These are phyloP conservation scores for Diarsia mendica DNA, from an alignment of 2,888 invertebrate species.

Conservation along the genomic window DNA sequence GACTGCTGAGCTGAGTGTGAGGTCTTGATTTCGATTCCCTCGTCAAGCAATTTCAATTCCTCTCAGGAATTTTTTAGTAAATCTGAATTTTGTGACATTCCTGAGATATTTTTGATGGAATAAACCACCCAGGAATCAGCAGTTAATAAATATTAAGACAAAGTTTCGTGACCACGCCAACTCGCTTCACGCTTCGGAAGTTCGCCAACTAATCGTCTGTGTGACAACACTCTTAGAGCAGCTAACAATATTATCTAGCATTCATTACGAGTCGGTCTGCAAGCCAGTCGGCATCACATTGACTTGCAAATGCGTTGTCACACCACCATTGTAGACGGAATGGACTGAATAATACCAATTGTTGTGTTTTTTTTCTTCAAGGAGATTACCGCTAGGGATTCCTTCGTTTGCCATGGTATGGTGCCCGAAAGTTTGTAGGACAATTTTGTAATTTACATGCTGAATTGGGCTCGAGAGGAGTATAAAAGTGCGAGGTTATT, in stretches of 20 bases:
- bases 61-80: too few relatives aligned
- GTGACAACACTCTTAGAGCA: conserved; percentile 22
- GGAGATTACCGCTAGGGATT: conserved; percentile 41
- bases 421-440: conserved; percentile 29
- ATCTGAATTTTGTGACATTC: too few relatives aligned
- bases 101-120: too few relatives aligned
- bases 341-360: conserved; percentile 50
- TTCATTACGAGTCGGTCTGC: conserved; percentile 52
- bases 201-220: background rate
- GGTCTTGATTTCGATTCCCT: too few relatives aligned
- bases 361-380: conserved; percentile 30
- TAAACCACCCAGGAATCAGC: too few relatives aligned
- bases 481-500: conserved; percentile 17
- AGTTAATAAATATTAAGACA: too few relatives aligned
- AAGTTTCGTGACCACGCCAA: too few relatives aligned
- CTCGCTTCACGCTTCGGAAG: background rate
- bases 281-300: conserved; percentile 53
- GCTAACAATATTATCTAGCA: conserved; percentile 59
- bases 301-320: conserved; percentile 66
- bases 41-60: too few relatives aligned
- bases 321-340: conserved; percentile 47
- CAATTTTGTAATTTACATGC: conserved; percentile 45
- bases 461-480: conserved; percentile 9
- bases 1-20: too few relatives aligned
- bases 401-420: conserved; percentile 17